phyloP scores from a whole-genome alignment of 2,888 invertebrate species.

The Vesta saturnalis region DNA sequence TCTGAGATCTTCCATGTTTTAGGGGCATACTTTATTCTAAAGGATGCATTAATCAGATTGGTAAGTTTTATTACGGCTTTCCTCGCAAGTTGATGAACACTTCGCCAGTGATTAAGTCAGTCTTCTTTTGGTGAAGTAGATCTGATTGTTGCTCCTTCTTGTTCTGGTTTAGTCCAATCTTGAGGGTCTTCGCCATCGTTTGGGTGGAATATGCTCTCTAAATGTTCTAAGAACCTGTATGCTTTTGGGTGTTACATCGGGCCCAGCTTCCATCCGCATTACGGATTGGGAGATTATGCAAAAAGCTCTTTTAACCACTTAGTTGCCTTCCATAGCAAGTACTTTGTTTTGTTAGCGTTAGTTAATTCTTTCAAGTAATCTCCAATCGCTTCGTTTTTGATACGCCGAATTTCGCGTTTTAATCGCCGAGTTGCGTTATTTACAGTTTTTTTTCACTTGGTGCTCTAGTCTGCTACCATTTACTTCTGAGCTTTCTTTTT shows the following conservation, averaged over 20 bases:
- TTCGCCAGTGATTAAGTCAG: too few species aligned
- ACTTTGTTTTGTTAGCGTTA: conserved; percentile 41
- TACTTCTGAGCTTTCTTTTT: too few species aligned
- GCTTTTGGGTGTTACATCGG: too few species aligned
- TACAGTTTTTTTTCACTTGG: too few species aligned
- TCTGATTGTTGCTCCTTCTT: not conserved
- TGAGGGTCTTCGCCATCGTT: not conserved
- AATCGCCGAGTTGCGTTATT: too few species aligned
- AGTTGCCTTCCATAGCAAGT: too few species aligned
- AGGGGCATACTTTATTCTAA: conserved; percentile 8
- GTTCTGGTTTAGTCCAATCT: not conserved
- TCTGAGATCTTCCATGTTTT: conserved; percentile 8
- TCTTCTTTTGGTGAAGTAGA: not conserved
- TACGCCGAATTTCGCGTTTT: too few species aligned
- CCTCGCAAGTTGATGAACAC: too few species aligned
- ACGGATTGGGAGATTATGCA: too few species aligned
- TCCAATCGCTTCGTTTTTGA: not conserved
- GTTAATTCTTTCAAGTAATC: not conserved
- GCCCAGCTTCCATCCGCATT: too few species aligned
- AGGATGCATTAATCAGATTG: not conserved
- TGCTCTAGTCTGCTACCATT: too few species aligned
- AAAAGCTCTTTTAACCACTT: too few species aligned
- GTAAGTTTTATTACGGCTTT: conserved; percentile 2
- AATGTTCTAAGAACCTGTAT: not conserved
- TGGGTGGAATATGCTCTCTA: not conserved